These are phyloP conservation scores for Phalacrocorax brasilianus DNA, from an alignment of 2,113 vertebrate genomes.

Conservation along the genomic window DNA sequence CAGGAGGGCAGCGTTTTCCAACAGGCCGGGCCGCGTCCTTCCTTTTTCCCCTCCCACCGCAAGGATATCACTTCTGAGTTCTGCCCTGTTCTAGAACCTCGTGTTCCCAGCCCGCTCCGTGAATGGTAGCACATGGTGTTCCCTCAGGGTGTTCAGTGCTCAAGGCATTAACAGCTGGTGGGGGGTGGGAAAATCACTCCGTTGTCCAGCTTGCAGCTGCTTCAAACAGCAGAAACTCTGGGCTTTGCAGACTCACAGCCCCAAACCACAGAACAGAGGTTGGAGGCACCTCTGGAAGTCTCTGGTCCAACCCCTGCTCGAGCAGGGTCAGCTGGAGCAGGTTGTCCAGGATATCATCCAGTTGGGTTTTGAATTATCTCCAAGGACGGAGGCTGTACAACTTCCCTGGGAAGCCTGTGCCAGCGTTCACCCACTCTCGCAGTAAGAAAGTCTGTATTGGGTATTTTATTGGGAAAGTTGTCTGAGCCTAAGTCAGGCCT, in stretches of 20 bases:
- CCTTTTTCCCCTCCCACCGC: background rate
- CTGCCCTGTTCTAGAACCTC: background rate
- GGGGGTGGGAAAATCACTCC: rapidly evolving
- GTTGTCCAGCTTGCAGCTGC: background rate
- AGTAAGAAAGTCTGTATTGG: background rate
- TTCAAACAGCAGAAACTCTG: background rate
- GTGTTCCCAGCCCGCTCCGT: background rate
- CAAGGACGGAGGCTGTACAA: background rate
- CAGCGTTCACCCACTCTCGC: background rate
- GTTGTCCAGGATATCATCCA: rapidly evolving
- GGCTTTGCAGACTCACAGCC: background rate
- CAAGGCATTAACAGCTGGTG: background rate
- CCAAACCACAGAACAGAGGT: background rate
- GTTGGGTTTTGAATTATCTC: background rate
- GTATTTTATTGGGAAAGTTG: background rate
- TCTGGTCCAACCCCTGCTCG: background rate
- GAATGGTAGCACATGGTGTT: background rate
- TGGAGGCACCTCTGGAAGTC: background rate
- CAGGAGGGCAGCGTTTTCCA: background rate
- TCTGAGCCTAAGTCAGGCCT: background rate
- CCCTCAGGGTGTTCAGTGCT: background rate
- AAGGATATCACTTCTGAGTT: background rate
- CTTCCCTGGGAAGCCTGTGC: background rate
- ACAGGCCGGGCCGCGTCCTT: background rate
- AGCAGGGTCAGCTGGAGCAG: background rate